Evolutionary conservation across 2,888 invertebrate species (phyloP).

Genomic region (Drosophila prolongata): DNA sequence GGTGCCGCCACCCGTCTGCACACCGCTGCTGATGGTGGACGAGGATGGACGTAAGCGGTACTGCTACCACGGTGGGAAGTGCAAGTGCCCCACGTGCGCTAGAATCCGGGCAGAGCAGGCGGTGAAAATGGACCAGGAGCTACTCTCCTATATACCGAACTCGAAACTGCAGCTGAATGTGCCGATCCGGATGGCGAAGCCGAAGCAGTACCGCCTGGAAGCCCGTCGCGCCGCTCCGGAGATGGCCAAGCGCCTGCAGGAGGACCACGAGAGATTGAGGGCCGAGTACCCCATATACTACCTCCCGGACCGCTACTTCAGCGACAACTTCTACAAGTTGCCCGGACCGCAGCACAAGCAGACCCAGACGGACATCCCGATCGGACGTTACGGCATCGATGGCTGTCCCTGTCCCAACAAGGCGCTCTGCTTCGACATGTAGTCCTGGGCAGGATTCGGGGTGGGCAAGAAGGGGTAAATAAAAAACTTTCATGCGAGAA

Average conservation of each 20-base stretch:
- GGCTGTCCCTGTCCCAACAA: slow-evolving; percentile 67
- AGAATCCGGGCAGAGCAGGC: slow-evolving; percentile 30
- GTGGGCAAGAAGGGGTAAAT: neutral
- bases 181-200: slow-evolving; percentile 53
- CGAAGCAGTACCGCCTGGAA: slow-evolving; percentile 52
- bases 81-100: slow-evolving; percentile 50
- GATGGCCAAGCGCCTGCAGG: slow-evolving; percentile 32
- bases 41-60: slow-evolving; percentile 58
- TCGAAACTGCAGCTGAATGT: slow-evolving; percentile 47
- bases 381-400: slow-evolving; percentile 64
- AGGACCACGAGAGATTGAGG: slow-evolving; percentile 52
- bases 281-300: slow-evolving; percentile 53
- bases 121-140: slow-evolving; percentile 51
- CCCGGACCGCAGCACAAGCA: slow-evolving; percentile 45
- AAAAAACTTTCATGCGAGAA: neutral
- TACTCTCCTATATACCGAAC: slow-evolving; percentile 44
- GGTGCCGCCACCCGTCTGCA: slow-evolving; percentile 29
- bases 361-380: slow-evolving; percentile 61
- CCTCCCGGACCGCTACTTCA: slow-evolving; percentile 51
- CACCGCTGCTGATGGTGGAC: slow-evolving; percentile 68
- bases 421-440: slow-evolving; percentile 62
- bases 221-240: slow-evolving; percentile 44
- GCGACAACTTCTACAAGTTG: slow-evolving; percentile 12
- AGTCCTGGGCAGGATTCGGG: slow-evolving; percentile 1
- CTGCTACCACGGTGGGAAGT: slow-evolving; percentile 74